Evolutionary conservation across 2,113 vertebrate genomes (phyloP), one percentile per base, ranked within the genome.

Genomic region (Oncorhynchus masou): DNA sequence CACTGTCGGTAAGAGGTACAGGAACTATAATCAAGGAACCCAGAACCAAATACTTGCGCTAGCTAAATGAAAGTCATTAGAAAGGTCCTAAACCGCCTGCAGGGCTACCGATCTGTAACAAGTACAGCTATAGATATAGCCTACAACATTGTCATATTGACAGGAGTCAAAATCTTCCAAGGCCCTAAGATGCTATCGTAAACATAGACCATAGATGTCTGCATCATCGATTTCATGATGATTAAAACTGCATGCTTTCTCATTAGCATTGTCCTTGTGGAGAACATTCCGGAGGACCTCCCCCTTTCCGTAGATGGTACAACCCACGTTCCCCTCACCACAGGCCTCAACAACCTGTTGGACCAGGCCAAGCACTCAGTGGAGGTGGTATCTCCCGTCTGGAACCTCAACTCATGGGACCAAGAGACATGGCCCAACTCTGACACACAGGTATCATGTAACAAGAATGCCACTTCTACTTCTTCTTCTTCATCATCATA

Each of bases 251-350:
- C 12, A 7, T 68, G n/a, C 88, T 90, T 91, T 91, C 84, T 79
- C 86, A 91, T 85, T 94, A 99, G 97, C 88, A 91, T 92, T 45
- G 93, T 95, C 86, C 93, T 99, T 73, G 96, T 98, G 91, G 97
- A 99, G 91, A 99, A 97, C 89, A 97, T 99, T 92, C 97, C 97
- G 77, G 96, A 97, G 83, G 96, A 96, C 87, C 86, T 98, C 90
- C 92, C 94, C 82, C 95, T 96, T 91, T 88, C 90, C 67, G 93
- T 95, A 84, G 94, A 94, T 81, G 92, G 91, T 70, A 95, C 95
- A 15, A 91, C 91, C 64, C 92, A 95, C 81, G 88, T 96, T 68
- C 88, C 96, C 27, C 94, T 99, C 85, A 93, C 95, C 70, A 89
- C 83, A 79, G 96, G 96, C 73, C 95, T 97, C 85, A 93, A 94